Evolutionary conservation across 2,113 vertebrate genomes (phyloP), one percentile per base, ranked within the genome.

Genomic region (Hipposideros armiger): DNA sequence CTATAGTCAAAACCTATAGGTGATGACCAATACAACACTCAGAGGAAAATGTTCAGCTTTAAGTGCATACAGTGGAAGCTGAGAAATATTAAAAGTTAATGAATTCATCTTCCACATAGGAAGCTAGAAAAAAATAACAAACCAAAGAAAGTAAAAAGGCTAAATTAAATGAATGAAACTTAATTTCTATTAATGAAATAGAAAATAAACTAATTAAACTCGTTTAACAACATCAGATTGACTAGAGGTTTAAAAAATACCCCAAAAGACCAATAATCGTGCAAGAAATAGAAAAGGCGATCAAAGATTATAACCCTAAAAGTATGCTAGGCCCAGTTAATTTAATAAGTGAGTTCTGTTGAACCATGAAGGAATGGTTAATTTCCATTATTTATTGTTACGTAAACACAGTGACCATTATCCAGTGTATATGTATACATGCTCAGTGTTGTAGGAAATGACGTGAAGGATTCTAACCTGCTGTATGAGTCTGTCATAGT

Each of bases 91-190:
- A 24, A 80, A 80, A n/a, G 54, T 11, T 17, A 58, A 10, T 73
- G 54, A 72, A 14, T 2, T 47, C 54, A 54, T 42, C 24, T 92
- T 78, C 60, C 72, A 78, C 22, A 32, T 30, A n/a, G n/a, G 30
- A 94, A 92, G 64, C 30, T 67, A 62, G n/a, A 58, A 92, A 92
- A 82, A 82, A 72, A 22, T 40, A 67, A 70, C 36, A 88, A 91
- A 19, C 7, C 26, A 52, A 86, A 81, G 15, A 50, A 76, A 72
- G 20, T 32, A 7, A 92, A 76, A 77, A 60, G 11, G 6, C 16
- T 62, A 40, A 20, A 26, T 78, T 40, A 22, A 90, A 58, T 52
- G 16, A 93, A 19, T 70, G 5, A 74, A 91, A 80, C 54, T 30
- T 62, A 32, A 45, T 42, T 83, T 83, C 1, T 87, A n/a, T 76